Percentiles rank a stretch among this genome's conserved stretches.
Conservation (phyloP, 2,888 invertebrate species). For the Fragum fragum region DNA sequence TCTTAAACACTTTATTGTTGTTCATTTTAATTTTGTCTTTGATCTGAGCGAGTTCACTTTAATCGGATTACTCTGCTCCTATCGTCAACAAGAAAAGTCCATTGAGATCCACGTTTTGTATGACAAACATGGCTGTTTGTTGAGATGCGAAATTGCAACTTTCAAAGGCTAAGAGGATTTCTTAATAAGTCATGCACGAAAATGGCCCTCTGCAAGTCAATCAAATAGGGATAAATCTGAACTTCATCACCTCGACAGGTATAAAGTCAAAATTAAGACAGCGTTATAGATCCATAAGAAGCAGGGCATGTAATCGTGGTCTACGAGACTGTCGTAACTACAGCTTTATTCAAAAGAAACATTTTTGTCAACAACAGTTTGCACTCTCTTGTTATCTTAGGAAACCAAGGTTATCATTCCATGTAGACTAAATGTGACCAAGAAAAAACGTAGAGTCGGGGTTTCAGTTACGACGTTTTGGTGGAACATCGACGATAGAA, state of each 20-base stretch:
- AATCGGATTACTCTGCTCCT: constrained; percentile 27
- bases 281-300: neutral
- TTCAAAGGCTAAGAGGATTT: constrained; percentile 41
- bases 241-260: constrained; percentile 10
- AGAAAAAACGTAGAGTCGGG: too few species aligned
- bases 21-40: constrained; percentile 62
- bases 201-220: constrained; percentile 19
- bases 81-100: constrained; percentile 31
- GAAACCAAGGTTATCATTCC: too few species aligned
- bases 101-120: constrained; percentile 27
- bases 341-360: too few species aligned
- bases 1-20: constrained; percentile 66
- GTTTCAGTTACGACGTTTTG: too few species aligned
- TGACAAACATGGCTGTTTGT: constrained; percentile 20
- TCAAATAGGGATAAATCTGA: constrained; percentile 19
- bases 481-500: too few species aligned
- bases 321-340: too few species aligned
- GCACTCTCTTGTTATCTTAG: too few species aligned
- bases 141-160: constrained; percentile 16
- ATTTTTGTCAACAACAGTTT: too few species aligned
- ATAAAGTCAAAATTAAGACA: neutral
- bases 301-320: too few species aligned
- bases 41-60: constrained; percentile 46
- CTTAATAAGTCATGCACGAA: constrained; percentile 40
- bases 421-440: too few species aligned